Evolutionary conservation across 2,797 vertebrate genomes (phyloP).

Genomic region (Squalus acanthias): DNA sequence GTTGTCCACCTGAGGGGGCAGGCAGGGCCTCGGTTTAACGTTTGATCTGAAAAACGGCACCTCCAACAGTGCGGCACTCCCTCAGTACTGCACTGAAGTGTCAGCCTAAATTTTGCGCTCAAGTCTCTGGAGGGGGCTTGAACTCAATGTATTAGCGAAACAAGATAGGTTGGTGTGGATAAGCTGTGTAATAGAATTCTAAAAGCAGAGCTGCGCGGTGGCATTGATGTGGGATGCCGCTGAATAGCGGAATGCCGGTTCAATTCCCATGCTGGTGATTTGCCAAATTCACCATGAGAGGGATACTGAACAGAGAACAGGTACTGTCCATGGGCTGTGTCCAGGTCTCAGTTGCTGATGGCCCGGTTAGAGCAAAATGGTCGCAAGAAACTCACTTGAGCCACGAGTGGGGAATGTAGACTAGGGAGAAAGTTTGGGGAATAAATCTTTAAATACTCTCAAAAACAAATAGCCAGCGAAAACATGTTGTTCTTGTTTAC

Average conservation of each 20-base stretch:
- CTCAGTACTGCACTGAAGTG: not conserved
- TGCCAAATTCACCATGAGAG: not conserved
- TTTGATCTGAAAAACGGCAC: not conserved
- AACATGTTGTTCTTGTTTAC: conserved; percentile 31
- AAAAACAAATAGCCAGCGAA: not conserved
- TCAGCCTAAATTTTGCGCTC: not conserved
- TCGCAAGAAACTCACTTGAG: not conserved
- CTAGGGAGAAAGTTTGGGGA: not conserved
- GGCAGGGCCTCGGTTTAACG: not conserved
- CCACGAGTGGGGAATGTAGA: not conserved
- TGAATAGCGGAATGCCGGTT: not conserved
- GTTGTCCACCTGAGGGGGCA: not conserved
- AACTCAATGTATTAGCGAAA: not conserved
- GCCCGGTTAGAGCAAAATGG: not conserved
- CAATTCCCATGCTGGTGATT: not conserved
- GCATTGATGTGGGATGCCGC: not conserved
- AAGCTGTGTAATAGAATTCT: not conserved
- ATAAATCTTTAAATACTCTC: not conserved
- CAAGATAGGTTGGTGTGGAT: not conserved
- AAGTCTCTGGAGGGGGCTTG: not conserved
- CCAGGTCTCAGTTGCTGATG: not conserved
- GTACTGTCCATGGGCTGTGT: not conserved
- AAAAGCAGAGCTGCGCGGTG: not conserved
- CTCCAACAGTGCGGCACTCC: not conserved
- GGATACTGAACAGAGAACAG: not conserved